Evolutionary conservation across 1,140 invertebrate genomes (phyloP), one percentile per base, ranked within the genome.

Genomic region (Asobara japonica): DNA sequence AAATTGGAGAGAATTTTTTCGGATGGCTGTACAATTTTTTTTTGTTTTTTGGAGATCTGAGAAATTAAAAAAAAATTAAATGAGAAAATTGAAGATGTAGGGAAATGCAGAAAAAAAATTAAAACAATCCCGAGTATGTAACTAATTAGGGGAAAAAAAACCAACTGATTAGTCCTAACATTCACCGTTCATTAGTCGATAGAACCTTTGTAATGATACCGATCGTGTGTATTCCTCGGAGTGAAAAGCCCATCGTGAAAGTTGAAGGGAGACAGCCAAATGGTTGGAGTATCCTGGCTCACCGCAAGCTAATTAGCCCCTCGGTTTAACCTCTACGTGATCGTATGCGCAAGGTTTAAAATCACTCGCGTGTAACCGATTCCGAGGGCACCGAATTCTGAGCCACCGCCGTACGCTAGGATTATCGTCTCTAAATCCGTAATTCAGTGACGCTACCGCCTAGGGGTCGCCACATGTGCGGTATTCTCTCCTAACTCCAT

Each of bases 321-420:
- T 56, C 22, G 51, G 51, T 56, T 56, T 56, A 25, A 5, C 51
- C 51, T 18, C 22, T 56, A 56, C 51, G 51, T 56, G 51, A 56
- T 25, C 22, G 51, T 56, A 25, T 56, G 51, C 51, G 51, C 51
- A 56, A n/a, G 51, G 51, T 56, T 56, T 56, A 56, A 27, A 56
- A 56, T 56, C 22, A 56, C 25, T 18, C 51, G 51, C 11, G 51
- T 56, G 22, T 56, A 56, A 56, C 51, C 51, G 18, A 56, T 56
- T n/a, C n/a, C 51, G 51, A 13, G 7, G 51, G 11, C 51, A 56
- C 51, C 20, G 11, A 56, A 56, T 56, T 5, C 51, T 56, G 51
- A 56, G 51, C 51, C 51, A 56, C 51, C 51, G 51, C 51, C n/a
- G n/a, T 56, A 56, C 51, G 51, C 51, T 56, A 8, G 51, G 51